Base-by-base conservation (phyloP, 2,797 vertebrate genomes). In the Chelon labrosus region DNA sequence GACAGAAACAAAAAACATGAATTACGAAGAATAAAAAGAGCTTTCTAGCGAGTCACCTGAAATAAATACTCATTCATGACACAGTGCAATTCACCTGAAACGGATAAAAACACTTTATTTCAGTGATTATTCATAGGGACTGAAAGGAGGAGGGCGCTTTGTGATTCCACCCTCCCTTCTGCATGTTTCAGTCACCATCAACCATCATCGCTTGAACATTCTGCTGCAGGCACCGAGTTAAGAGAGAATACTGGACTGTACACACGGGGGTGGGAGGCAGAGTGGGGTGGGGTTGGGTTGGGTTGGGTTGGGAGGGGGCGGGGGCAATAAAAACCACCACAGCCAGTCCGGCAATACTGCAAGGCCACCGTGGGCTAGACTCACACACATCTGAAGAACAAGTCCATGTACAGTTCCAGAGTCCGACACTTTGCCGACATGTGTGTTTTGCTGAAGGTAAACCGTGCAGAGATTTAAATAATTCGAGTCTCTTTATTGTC, bases 81-180 rank as follows among this genome's bases (percentile, higher is more conserved):
- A 83, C 31, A 42, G 57, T 46, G 37, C 38, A 63, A 46, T 65
- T 82, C 84, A 84, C 79, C 84, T 81, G 79, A 87, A 90, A 94
- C 91, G 87, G 90, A 90, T 95, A 95, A 94, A 95, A 94, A 94
- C 92, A 92, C 90, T 95, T 95, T 95, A 95, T 95, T 95, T 92
- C 64, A 87, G 78, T 70, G 80, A 85, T 90, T 89, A 90, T 88
- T 91, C 80, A 91, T 82, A 89, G 80, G 60, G 89, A 90, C 87
- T 84, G 85, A 90, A 77, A 82, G 66, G 47, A 79, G 50, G 74
- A 82, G 77, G 80, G 73, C 10, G 14, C 52, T 39, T 53, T 76
- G 62, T 85, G 73, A 88, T 83, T 84, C 70, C 6, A 69, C 85
- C 82, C 85, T 87, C 80, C 44, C 13, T 67, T 82, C 75, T 75